Evolutionary conservation across 2,113 vertebrate species (phyloP).

Genomic region (Macaca mulatta): DNA sequence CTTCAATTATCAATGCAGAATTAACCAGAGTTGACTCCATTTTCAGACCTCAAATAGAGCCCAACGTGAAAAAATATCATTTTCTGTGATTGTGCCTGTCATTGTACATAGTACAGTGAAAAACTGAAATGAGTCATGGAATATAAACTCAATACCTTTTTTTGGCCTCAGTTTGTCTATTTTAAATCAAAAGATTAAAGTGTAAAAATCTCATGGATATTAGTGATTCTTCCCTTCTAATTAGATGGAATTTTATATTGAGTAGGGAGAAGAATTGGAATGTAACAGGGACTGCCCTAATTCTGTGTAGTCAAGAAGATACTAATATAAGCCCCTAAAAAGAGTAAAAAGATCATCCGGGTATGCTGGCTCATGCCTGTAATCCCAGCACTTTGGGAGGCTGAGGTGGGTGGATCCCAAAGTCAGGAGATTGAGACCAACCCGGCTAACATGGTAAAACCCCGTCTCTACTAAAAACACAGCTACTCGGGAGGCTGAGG

Average conservation of each 20-base stretch:
- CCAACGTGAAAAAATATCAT: not conserved
- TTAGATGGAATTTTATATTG: not conserved
- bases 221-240: not conserved
- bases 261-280: not conserved
- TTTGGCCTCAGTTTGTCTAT: not conserved
- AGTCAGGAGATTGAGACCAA: too few relatives aligned
- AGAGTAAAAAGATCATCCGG: not conserved
- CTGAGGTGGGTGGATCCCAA: too few relatives aligned
- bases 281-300: not conserved
- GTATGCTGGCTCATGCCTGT: too few relatives aligned
- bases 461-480: too few relatives aligned
- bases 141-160: not conserved
- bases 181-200: not conserved
- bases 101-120: not conserved
- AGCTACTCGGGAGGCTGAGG: too few relatives aligned
- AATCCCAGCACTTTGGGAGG: too few relatives aligned
- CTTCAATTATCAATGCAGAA: constrained; percentile 30
- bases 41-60: not conserved
- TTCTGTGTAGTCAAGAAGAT: not conserved
- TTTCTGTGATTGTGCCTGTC: not conserved
- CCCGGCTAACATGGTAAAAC: too few relatives aligned
- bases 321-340: not conserved
- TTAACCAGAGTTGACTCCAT: not conserved
- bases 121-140: not conserved
- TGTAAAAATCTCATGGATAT: not conserved